Evolutionary conservation across 2,888 invertebrate species (phyloP), one percentile per base, ranked within the genome.

Genomic region (Malthinus seriepunctatus): DNA sequence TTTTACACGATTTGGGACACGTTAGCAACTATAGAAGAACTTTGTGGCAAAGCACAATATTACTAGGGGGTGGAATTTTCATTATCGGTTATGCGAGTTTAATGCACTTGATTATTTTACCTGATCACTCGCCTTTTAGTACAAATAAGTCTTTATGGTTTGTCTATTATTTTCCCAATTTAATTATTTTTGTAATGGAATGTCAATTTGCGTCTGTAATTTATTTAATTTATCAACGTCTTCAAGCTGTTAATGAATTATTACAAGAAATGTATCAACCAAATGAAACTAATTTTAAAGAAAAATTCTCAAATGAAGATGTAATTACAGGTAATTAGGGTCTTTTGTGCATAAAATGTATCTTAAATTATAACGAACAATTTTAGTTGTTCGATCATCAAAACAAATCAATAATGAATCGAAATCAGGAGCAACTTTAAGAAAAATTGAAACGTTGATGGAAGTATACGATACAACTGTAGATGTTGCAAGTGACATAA

Each of bases 401-500:
- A 42, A 42, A 42, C 39, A 10, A 42, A 42, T 8, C 8, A 14
- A 23, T 9, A n/a, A 9, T 15, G 23, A 45, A 8, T 8, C 32
- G n/a, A 32, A 53, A n/a, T 9, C 8, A 15, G 9, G 12, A 31
- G 32, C 42, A 12, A 8, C 15, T 15, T 23, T 55, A 15, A 23
- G 44, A 8, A 56, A 50, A 53, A 52, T 60, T n/a, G 52, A 56
- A 56, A 60, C 56, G 32, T 54, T 68, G 10, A 67, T 69, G 67
- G 59, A 68, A 49, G 57, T 69, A 8, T 62, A 69, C 44, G 63
- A 67, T 34, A 53, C 49, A 37, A 53, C 69, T 39, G 61, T 56
- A 32, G 64, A 67, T 44, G 55, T 62, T 6, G 64, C 63, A 32
- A 63, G 39, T 12, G 60, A 60, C 47, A 31, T 69, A 12, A 68